phyloP scores from a whole-genome alignment of 2,113 vertebrate species.

The Platycercus adscitus region DNA sequence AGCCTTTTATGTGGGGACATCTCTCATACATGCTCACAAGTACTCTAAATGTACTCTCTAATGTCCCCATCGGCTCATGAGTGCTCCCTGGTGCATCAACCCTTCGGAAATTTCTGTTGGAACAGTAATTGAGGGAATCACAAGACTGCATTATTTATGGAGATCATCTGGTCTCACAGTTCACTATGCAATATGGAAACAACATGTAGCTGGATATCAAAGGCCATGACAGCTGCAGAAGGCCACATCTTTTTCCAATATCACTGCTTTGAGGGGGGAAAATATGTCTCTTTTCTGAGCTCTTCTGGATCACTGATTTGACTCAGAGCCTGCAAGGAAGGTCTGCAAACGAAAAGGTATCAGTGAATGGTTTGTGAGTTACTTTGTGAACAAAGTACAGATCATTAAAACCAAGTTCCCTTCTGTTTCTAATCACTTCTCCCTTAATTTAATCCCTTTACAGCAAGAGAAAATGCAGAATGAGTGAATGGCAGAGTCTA shows the following conservation, averaged over 20 bases:
- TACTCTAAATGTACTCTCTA: neutral
- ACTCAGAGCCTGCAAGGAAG: conserved; percentile 37
- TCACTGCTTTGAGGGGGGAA: neutral
- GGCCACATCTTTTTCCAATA: conserved; percentile 64
- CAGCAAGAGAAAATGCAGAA: conserved; percentile 16
- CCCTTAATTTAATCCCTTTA: conserved; percentile 31
- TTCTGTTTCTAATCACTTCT: conserved; percentile 56
- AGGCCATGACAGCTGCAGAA: conserved; percentile 40
- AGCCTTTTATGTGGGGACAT: neutral
- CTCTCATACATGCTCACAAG: neutral
- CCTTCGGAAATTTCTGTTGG: conserved; percentile 4
- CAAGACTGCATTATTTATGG: conserved; percentile 39
- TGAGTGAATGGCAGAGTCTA: conserved; percentile 8
- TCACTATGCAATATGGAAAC: conserved; percentile 48
- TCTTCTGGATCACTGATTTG: conserved; percentile 47
- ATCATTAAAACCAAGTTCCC: conserved; percentile 33
- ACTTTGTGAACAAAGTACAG: conserved; percentile 42
- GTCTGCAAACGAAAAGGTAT: conserved; percentile 52
- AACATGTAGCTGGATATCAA: conserved; percentile 53
- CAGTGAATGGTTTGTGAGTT: conserved; percentile 32
- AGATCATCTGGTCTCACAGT: conserved; percentile 49
- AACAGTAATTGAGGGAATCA: neutral
- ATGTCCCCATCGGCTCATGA: neutral
- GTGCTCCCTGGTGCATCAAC: neutral
- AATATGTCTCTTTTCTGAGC: conserved; percentile 13